A percentile compares a stretch with the other conserved stretches of the same genome.
Conservation (phyloP, 2,888 invertebrate species). For the Ptychoptera contaminata region DNA sequence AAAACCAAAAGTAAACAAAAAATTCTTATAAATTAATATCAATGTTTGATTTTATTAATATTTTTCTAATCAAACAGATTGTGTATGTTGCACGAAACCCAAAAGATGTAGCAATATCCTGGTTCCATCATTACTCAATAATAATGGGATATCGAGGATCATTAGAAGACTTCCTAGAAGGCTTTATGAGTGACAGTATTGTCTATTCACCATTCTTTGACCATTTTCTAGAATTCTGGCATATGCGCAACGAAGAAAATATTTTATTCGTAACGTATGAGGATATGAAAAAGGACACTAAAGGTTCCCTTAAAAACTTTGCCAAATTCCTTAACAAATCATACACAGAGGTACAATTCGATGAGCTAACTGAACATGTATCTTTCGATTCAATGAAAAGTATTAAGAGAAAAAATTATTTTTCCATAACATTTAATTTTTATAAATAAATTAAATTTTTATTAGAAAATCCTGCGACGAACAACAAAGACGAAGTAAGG, state of each 20-base stretch:
- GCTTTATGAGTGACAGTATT: conserved; percentile 10
- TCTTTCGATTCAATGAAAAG: conserved; percentile 13
- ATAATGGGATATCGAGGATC: conserved; percentile 5
- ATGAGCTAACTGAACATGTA: conserved; percentile 8
- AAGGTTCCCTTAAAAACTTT: conserved; percentile 10
- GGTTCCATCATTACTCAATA: conserved; percentile 38
- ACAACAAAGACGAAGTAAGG: too few species aligned
- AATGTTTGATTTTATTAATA: background rate
- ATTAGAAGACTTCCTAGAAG: conserved; percentile 7
- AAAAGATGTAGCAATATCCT: conserved; percentile 62
- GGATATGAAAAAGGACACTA: conserved; percentile 17
- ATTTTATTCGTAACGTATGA: conserved; percentile 19
- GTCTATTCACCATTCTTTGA: conserved; percentile 14
- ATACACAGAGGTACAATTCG: conserved; percentile 5
- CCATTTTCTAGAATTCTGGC: conserved; percentile 19
- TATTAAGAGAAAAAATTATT: background rate
- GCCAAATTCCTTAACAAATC: conserved; percentile 10
- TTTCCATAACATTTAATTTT: too few species aligned
- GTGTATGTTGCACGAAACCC: conserved; percentile 67
- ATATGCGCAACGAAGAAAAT: conserved; percentile 14
- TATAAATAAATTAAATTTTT: too few species aligned
- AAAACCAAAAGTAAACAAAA: conserved; percentile 18
- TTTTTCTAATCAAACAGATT: conserved; percentile 30
- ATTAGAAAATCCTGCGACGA: too few species aligned
- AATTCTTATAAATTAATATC: too few species aligned